These are phyloP conservation scores for Microctenopoma stevenorrisi DNA, from an alignment of 2,797 vertebrate species.

Conservation along the genomic window DNA sequence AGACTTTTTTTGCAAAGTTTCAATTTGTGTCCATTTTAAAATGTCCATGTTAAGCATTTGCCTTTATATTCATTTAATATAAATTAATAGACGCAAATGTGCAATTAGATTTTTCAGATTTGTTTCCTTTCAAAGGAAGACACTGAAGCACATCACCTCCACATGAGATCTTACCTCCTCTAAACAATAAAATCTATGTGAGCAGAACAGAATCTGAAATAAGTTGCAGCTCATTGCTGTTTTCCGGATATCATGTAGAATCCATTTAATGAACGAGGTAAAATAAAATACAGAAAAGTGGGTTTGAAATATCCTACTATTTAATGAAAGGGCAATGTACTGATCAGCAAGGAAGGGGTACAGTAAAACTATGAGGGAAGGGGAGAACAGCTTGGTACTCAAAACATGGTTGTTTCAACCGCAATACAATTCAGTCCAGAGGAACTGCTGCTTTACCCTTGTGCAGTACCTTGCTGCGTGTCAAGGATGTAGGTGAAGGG, in stretches of 20 bases:
- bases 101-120: conserved; percentile 27
- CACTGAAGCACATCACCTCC: conserved; percentile 21
- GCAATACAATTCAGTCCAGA: conserved; percentile 61
- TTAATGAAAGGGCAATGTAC: conserved; percentile 86
- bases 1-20: conserved; percentile 6
- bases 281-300: conserved; percentile 81
- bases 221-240: conserved; percentile 40
- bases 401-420: conserved; percentile 75
- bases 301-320: conserved; percentile 87
- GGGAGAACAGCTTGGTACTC: conserved; percentile 69
- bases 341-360: conserved; percentile 84
- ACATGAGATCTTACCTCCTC: conserved; percentile 36
- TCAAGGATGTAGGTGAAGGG: conserved; percentile 56
- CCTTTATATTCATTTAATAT: conserved; percentile 28
- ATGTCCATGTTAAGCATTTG: conserved; percentile 7
- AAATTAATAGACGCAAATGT: conserved; percentile 34
- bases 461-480: conserved; percentile 54
- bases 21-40: conserved; percentile 20
- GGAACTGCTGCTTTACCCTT: conserved; percentile 61
- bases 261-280: conserved; percentile 69
- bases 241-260: conserved; percentile 64
- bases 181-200: conserved; percentile 45
- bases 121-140: conserved; percentile 28
- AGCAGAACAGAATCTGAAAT: conserved; percentile 59
- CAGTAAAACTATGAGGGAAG: conserved; percentile 85